These are phyloP conservation scores for Pygoscelis antarcticus DNA, from an alignment of 2,113 vertebrate species.

Conservation along the genomic window DNA sequence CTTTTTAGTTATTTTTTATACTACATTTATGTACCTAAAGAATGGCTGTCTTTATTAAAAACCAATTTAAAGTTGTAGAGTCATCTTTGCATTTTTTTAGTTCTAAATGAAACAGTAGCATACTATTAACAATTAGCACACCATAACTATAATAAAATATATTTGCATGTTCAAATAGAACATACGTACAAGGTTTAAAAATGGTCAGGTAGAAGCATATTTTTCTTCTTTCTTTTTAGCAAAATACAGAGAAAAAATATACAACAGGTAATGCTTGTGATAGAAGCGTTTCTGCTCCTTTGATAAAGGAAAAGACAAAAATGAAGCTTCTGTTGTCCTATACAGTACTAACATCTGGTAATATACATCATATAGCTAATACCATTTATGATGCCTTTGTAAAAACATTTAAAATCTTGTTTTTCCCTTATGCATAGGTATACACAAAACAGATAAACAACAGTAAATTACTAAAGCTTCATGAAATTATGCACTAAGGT, in stretches of 20 bases:
- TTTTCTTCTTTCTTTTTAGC: background rate
- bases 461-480: background rate
- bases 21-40: background rate
- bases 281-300: background rate
- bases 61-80: background rate
- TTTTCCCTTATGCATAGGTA: background rate
- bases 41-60: conserved; percentile 1
- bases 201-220: background rate
- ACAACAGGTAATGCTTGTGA: background rate
- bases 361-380: background rate
- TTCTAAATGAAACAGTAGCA: background rate
- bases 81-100: background rate
- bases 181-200: background rate
- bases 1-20: background rate
- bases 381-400: background rate
- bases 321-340: background rate
- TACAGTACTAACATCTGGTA: background rate
- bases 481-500: background rate
- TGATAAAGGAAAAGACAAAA: background rate
- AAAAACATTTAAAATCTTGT: background rate
- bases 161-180: background rate
- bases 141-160: background rate
- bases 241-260: background rate
- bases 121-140: background rate
- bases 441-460: background rate